Conservation (phyloP, 2,113 vertebrate genomes). For the Xenopus borealis region DNA sequence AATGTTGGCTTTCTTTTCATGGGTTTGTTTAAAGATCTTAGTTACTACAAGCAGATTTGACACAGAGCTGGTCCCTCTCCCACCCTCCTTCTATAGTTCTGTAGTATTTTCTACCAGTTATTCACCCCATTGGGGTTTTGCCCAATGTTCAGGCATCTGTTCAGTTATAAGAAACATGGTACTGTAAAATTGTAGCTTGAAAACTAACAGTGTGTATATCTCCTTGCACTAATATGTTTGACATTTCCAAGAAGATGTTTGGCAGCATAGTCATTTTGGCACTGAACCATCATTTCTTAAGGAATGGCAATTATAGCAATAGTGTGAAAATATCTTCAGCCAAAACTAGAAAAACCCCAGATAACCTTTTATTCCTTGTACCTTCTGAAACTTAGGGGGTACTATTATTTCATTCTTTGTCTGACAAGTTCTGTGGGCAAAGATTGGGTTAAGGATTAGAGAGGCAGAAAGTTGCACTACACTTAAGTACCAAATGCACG, state of each 20-base stretch:
- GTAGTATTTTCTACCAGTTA: not conserved
- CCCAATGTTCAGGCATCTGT: not conserved
- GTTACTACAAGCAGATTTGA: not conserved
- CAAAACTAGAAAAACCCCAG: not conserved
- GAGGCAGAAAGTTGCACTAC: too few species aligned
- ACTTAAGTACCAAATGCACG: too few species aligned
- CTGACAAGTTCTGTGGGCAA: too few species aligned
- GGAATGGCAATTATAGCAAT: not conserved
- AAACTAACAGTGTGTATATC: constrained; percentile 2
- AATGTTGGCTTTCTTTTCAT: not conserved
- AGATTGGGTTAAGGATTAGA: too few species aligned
- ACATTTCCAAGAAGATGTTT: constrained; percentile 4
- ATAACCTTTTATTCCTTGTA: not conserved
- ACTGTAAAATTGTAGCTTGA: not conserved
- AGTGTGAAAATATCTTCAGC: not conserved
- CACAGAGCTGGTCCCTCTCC: not conserved
- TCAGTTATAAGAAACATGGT: not conserved
- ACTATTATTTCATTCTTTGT: too few species aligned
- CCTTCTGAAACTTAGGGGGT: too few species aligned
- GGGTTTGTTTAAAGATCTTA: constrained; percentile 5
- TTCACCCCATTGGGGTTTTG: not conserved
- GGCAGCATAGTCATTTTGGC: constrained; percentile 10
- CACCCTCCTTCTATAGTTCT: not conserved
- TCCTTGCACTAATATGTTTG: not conserved
- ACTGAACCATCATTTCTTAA: not conserved